Percentiles rank a stretch among this genome's conserved stretches.
phyloP scores from a whole-genome alignment of 2,888 invertebrate genomes.

The Melitaea athalia region DNA sequence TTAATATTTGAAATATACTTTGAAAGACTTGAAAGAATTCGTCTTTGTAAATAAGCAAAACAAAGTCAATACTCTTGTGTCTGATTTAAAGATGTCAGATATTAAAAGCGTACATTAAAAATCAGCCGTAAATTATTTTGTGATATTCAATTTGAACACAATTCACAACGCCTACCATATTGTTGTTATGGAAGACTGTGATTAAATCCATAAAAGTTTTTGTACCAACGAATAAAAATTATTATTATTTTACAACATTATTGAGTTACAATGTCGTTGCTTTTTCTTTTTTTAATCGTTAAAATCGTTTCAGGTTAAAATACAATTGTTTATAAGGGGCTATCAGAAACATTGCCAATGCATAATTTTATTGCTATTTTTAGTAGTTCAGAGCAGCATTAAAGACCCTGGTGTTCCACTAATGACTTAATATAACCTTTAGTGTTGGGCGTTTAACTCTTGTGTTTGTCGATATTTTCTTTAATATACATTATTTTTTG shows the following conservation, averaged over 20 bases:
- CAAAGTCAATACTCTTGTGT: too few relatives aligned
- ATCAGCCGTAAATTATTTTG: too few relatives aligned
- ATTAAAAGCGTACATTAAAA: too few relatives aligned
- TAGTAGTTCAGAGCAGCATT: slow-evolving; percentile 42
- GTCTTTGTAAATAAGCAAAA: too few relatives aligned
- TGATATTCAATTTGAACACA: too few relatives aligned
- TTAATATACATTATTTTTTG: too few relatives aligned
- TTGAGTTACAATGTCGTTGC: slow-evolving; percentile 21
- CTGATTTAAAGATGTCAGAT: too few relatives aligned
- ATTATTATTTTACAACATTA: not conserved
- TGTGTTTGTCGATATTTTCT: not conserved
- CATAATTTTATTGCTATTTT: slow-evolving; percentile 44
- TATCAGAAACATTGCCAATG: slow-evolving; percentile 26
- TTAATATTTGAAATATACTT: too few relatives aligned
- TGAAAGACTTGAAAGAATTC: too few relatives aligned
- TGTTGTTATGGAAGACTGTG: too few relatives aligned
- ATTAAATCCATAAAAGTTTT: not conserved
- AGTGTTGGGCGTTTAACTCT: slow-evolving; percentile 21
- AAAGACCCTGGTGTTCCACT: slow-evolving; percentile 39
- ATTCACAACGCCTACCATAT: too few relatives aligned
- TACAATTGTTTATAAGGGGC: slow-evolving; percentile 28
- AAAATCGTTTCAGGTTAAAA: slow-evolving; percentile 22
- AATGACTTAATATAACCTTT: slow-evolving; percentile 40
- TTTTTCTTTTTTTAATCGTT: slow-evolving; percentile 19
- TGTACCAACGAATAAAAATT: not conserved